phyloP scores from a whole-genome alignment of 2,113 vertebrate species.

The Catharus fuscescens region DNA sequence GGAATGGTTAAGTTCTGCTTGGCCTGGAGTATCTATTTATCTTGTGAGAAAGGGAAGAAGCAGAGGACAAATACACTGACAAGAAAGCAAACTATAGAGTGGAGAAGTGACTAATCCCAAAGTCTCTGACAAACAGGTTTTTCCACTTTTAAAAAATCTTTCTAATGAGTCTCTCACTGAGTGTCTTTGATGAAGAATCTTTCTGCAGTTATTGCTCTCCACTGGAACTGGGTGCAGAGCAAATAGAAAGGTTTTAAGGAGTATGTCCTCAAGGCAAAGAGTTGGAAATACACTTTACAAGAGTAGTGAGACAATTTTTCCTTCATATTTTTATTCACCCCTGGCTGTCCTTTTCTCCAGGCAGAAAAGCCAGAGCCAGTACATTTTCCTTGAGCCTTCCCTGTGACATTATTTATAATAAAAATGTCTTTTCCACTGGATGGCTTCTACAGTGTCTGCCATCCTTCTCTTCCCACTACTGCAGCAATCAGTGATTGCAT shows the following conservation, averaged over 20 bases:
- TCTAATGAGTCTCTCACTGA: constrained; percentile 8
- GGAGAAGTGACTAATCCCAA: not conserved
- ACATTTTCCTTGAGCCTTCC: not conserved
- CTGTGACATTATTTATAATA: constrained; percentile 20
- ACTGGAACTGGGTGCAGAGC: not conserved
- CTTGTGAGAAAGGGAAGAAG: not conserved
- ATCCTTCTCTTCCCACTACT: not conserved
- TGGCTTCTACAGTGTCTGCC: not conserved
- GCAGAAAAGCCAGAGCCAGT: not conserved
- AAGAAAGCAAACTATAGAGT: not conserved
- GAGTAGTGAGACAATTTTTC: not conserved
- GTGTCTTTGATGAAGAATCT: constrained; percentile 35
- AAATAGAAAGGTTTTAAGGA: constrained; percentile 30
- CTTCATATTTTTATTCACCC: not conserved
- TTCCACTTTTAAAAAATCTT: not conserved
- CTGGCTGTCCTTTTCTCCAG: not conserved
- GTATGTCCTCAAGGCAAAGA: not conserved
- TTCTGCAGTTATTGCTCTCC: constrained; percentile 22
- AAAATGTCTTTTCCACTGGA: constrained; percentile 27
- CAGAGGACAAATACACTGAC: accelerated
- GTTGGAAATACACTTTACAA: not conserved
- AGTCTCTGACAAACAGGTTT: not conserved
- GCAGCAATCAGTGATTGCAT: not conserved
- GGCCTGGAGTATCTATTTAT: not conserved
- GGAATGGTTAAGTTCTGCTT: not conserved